Base-by-base conservation (phyloP, 1,140 invertebrate genomes). In the Pomacea maculata region DNA sequence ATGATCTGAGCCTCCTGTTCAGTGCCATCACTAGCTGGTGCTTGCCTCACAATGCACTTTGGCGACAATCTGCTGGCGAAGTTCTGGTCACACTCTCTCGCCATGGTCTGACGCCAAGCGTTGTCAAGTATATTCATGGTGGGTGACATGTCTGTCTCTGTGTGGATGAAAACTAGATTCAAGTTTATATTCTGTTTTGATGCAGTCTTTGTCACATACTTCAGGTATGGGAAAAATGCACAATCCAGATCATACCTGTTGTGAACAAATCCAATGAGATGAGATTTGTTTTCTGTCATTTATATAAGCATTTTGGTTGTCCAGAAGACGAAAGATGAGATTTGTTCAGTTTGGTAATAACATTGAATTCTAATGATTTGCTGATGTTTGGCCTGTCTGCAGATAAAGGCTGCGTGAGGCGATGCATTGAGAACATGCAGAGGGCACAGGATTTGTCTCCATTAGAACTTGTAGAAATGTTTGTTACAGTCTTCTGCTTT, bases 391-490 rank as follows among this genome's bases (percentile, higher is more conserved):
- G 57, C 57, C 11, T 61, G 57, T 61, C 94, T 94, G 25, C 90
- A 99, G 97, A 95, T 91, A 99, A 99, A 93, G 95, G 96, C 80
- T 99, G 98, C 93, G 95, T 99, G 83, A 94, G 94, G 77, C 93
- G 97, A 75, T 99, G 98, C 92, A 95, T 99, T 86, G 97, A 99
- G 90, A 99, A 99, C 92, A 97, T 99, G 96, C 95, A 98, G 93
- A 94, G 96, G 89, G 91, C 90, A 52, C 95, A 97, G 92, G 96
- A 98, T 91, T 92, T 98, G 86, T 96, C 96, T 83, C 97, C 97
- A n/a, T 92, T 98, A 86, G 97, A 99, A 92, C 95, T 98, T 83
- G 96, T 98, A 19, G 97, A 99, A 92, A 99, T 99, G 97, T 98
- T 99, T 93, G 96, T 98, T 61, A 97, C 97, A 19, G 95, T 99